Evolutionary conservation across 2,113 vertebrate species (phyloP).

Genomic region (Stictonetta naevosa): DNA sequence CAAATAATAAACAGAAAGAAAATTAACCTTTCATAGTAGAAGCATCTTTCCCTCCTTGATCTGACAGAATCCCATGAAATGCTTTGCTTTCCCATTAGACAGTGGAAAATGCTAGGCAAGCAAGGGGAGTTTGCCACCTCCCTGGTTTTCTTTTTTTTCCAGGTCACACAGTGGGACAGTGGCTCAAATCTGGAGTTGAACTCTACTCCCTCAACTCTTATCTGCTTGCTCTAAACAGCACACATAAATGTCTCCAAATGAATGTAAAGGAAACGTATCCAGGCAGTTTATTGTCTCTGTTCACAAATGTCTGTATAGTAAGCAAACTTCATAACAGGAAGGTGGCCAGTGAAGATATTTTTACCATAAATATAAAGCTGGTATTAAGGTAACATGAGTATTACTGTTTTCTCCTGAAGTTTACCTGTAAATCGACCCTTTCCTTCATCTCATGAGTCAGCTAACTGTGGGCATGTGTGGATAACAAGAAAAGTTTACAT

Average conservation of each 20-base stretch:
- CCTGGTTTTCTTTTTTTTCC: background rate
- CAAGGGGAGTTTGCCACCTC: background rate
- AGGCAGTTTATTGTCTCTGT: background rate
- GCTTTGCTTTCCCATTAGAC: background rate
- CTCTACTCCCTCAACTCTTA: background rate
- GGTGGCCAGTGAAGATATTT: background rate
- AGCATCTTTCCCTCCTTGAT: background rate
- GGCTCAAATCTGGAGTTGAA: background rate
- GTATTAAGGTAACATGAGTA: background rate
- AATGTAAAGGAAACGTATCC: background rate
- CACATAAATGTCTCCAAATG: background rate
- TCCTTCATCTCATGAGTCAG: background rate
- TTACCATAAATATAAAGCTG: background rate
- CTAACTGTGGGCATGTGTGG: background rate
- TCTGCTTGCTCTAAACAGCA: background rate
- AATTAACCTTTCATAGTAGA: background rate
- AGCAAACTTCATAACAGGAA: background rate
- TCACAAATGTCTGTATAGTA: background rate
- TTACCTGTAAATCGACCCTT: background rate
- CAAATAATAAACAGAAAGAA: background rate
- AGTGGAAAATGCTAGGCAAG: background rate
- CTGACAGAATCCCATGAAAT: background rate
- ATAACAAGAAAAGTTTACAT: background rate
- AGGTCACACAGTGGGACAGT: background rate
- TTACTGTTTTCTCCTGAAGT: background rate